Evolutionary conservation across 2,113 vertebrate genomes (phyloP).

Genomic region (Hydropotes inermis): DNA sequence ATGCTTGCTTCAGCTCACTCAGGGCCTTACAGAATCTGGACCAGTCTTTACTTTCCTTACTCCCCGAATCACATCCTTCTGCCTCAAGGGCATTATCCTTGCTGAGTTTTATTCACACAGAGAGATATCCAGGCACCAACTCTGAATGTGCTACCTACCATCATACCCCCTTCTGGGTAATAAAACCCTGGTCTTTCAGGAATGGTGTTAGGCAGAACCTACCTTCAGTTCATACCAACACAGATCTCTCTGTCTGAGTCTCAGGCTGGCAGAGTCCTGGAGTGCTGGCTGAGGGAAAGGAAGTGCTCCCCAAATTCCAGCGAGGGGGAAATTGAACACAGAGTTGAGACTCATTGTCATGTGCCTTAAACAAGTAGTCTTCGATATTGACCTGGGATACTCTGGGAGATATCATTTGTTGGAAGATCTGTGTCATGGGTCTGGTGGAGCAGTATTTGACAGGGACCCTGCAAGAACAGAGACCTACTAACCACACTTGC

Average conservation of each 20-base stretch:
- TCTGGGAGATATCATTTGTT: too few species aligned
- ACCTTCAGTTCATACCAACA: background rate
- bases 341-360: background rate
- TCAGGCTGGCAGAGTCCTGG: background rate
- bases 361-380: too few species aligned
- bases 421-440: too few species aligned
- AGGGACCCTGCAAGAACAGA: too few species aligned
- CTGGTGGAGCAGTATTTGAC: too few species aligned
- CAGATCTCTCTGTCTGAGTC: background rate
- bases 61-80: background rate
- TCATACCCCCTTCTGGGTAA: background rate
- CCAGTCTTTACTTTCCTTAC: background rate
- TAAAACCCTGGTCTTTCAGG: background rate
- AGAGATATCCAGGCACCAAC: background rate
- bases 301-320: background rate
- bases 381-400: too few species aligned
- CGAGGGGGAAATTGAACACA: rapidly evolving
- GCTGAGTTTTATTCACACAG: background rate
- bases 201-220: background rate
- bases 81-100: background rate
- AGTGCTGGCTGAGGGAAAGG: background rate
- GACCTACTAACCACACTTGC: too few species aligned
- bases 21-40: background rate
- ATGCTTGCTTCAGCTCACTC: background rate
- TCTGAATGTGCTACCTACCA: background rate